Conservation (phyloP, 2,113 vertebrate species). For the Triplophysa dalaica region DNA sequence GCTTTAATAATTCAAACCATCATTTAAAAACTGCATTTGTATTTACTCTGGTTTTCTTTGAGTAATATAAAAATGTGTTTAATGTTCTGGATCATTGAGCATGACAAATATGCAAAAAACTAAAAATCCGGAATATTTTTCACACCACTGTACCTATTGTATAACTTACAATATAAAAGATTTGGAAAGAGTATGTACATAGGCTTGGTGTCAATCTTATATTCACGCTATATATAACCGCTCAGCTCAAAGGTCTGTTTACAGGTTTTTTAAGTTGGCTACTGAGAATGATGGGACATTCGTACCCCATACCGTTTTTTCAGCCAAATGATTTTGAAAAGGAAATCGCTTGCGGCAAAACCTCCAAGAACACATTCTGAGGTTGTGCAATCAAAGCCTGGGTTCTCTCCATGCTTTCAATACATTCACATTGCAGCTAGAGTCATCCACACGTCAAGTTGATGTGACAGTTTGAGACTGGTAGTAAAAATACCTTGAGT, state of each 20-base stretch:
- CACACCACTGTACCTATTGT: too few species aligned
- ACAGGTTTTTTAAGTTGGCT: neutral
- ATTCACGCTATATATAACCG: too few species aligned
- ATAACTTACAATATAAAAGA: too few species aligned
- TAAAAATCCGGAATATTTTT: too few species aligned
- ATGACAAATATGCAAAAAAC: too few species aligned
- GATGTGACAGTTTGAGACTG: constrained; percentile 24
- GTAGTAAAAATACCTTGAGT: neutral
- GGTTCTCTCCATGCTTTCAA: neutral
- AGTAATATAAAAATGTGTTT: too few species aligned
- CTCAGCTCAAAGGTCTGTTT: neutral
- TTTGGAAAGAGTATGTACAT: too few species aligned
- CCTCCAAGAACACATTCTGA: neutral
- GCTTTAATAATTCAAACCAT: too few species aligned
- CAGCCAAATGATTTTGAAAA: constrained; percentile 2
- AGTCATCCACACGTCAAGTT: constrained; percentile 6
- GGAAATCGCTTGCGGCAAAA: neutral
- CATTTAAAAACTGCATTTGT: too few species aligned
- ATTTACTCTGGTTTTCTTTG: too few species aligned
- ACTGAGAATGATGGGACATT: neutral
- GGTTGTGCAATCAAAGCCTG: neutral
- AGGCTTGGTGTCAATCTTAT: too few species aligned
- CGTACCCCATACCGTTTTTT: neutral
- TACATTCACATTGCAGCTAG: neutral
- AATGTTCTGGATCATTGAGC: too few species aligned